Conservation (phyloP, 2,113 vertebrate genomes). For the Trachemys scripta region DNA sequence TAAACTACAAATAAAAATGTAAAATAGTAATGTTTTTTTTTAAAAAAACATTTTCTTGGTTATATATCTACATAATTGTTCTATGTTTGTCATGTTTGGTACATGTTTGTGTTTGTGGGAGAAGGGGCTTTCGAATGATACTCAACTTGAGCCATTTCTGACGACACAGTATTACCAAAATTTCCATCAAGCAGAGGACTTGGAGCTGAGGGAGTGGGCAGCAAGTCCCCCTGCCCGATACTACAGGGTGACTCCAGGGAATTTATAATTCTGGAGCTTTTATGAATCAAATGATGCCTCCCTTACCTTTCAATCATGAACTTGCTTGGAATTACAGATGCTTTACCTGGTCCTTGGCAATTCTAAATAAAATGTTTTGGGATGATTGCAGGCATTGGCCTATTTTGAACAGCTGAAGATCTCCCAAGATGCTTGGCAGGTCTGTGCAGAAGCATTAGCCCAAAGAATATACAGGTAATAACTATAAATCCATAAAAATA, state of each 20-base stretch:
- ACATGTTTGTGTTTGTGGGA: too few relatives aligned
- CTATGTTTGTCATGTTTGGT: not conserved
- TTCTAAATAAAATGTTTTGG: not conserved
- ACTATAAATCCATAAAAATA: too few relatives aligned
- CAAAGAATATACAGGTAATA: conserved; percentile 93
- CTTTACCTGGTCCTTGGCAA: not conserved
- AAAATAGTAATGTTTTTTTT: too few relatives aligned
- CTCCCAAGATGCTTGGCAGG: conserved; percentile 96
- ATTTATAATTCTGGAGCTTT: not conserved
- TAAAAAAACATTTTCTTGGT: not conserved
- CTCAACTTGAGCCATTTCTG: not conserved
- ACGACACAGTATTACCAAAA: not conserved
- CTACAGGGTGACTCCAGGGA: not conserved
- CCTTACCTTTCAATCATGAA: not conserved
- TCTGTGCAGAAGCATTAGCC: conserved; percentile 93
- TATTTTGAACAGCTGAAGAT: conserved; percentile 99
- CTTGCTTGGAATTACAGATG: not conserved
- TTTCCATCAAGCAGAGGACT: not conserved
- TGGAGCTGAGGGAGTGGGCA: not conserved
- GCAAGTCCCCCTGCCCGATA: not conserved
- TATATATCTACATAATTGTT: not conserved
- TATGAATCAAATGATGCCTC: not conserved
- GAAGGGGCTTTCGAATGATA: not conserved
- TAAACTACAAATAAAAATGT: too few relatives aligned
- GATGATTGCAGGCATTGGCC: conserved; percentile 87